Percentiles rank a stretch among this genome's conserved stretches.
phyloP scores from a whole-genome alignment of 2,888 invertebrate genomes.

The Melinopterus prodromus region DNA sequence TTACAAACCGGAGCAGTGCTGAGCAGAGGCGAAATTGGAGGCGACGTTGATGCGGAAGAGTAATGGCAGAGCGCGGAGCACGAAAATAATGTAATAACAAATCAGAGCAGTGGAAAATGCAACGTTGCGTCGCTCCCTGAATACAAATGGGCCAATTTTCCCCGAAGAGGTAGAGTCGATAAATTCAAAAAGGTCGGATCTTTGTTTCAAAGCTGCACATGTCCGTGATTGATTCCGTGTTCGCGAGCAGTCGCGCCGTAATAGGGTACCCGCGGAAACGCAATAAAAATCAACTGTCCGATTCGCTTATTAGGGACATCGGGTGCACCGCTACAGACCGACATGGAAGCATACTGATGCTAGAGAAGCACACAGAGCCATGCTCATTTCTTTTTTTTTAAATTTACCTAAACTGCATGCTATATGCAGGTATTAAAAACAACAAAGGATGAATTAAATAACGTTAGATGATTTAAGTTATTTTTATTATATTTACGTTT shows the following conservation, averaged over 20 bases:
- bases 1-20: background rate
- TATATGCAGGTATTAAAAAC: too few relatives aligned
- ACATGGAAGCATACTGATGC: too few relatives aligned
- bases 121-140: slow-evolving; percentile 5
- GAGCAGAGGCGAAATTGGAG: background rate
- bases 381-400: too few relatives aligned
- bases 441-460: too few relatives aligned
- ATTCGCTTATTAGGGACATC: background rate
- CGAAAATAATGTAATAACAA: slow-evolving; percentile 8
- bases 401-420: too few relatives aligned
- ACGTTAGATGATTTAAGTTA: too few relatives aligned
- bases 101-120: slow-evolving; percentile 19
- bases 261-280: slow-evolving; percentile 18
- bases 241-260: slow-evolving; percentile 8
- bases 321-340: too few relatives aligned
- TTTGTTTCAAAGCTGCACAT: background rate
- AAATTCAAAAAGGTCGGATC: slow-evolving; percentile 11
- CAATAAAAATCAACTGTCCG: slow-evolving; percentile 11
- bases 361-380: too few relatives aligned
- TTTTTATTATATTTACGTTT: too few relatives aligned
- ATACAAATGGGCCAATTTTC: slow-evolving; percentile 22
- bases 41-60: background rate
- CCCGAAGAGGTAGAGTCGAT: slow-evolving; percentile 7
- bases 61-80: background rate
- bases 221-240: slow-evolving; percentile 21